phyloP scores from a whole-genome alignment of 1,140 invertebrate species.

The Rhyzopertha dominica region DNA sequence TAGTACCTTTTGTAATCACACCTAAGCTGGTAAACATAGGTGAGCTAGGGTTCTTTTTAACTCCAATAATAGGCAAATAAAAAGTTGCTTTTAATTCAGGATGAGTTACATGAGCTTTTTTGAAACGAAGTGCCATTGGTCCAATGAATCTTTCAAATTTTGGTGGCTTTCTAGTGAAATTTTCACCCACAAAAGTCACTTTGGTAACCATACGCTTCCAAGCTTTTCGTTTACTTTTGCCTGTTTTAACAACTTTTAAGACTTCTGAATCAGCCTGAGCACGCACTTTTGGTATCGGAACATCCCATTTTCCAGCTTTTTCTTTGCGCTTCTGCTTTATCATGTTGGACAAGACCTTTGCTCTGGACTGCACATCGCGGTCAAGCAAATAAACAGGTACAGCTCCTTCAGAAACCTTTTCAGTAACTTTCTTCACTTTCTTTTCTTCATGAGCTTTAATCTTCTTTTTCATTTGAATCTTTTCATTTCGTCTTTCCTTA shows the following conservation, averaged over 20 bases:
- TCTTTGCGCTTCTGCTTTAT: slow-evolving; percentile 99
- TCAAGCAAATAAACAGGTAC: slow-evolving; percentile 95
- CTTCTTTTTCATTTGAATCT: slow-evolving; percentile 99
- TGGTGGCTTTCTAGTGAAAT: slow-evolving; percentile 97
- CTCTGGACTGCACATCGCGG: slow-evolving; percentile 87
- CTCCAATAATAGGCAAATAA: slow-evolving; percentile 94
- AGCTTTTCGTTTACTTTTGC: slow-evolving; percentile 92
- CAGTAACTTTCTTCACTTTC: slow-evolving; percentile 78
- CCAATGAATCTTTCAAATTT: slow-evolving; percentile 99
- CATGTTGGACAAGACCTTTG: slow-evolving; percentile 97
- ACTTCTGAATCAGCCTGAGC: slow-evolving; percentile 98
- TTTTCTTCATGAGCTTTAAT: slow-evolving; percentile 90
- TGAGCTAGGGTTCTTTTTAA: slow-evolving; percentile 99
- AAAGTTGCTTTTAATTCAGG: slow-evolving; percentile 99
- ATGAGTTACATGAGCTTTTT: slow-evolving; percentile 98
- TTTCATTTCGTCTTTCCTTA: slow-evolving; percentile 94
- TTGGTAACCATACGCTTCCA: slow-evolving; percentile 99
- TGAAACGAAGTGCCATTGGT: slow-evolving; percentile 95
- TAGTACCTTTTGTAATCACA: slow-evolving; percentile 97
- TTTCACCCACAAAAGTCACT: slow-evolving; percentile 96
- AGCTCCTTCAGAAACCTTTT: slow-evolving; percentile 83
- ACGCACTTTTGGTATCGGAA: slow-evolving; percentile 96
- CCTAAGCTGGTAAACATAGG: slow-evolving; percentile 95
- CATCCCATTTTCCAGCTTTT: slow-evolving; percentile 99
- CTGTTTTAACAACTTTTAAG: slow-evolving; percentile 91